Base-by-base conservation (phyloP, 2,797 vertebrate species). In the Fringilla coelebs region DNA sequence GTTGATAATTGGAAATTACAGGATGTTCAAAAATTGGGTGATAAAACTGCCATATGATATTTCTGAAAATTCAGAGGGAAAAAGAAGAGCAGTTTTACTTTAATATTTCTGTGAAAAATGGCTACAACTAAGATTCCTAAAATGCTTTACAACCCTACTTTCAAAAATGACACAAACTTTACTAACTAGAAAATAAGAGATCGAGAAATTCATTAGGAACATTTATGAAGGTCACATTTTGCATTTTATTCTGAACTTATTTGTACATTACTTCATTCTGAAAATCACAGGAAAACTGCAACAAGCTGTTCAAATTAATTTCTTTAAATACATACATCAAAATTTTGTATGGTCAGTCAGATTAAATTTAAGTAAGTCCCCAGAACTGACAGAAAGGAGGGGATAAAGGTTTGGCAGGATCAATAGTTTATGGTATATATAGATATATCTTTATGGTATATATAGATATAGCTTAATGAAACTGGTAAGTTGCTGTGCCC, bases 21-120 rank as follows among this genome's bases (percentile, higher is more conserved):
- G 26, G 34, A 91, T 93, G 41, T 46, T 93, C 17, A 96, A 94
- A 97, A 93, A 90, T 26, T 74, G 74, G n/a, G 43, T 51, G 89
- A 74, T 95, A 96, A 97, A 96, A 76, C n/a, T 36, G 8, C 18
- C 38, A 80, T 26, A 85, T 49, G 4, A 49, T 71, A 89, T 91
- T 84, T 93, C 54, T 89, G 43, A 70, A 95, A 96, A 95, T 76
- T 88, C 45, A 81, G 43, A 70, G 7, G 8, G 2, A 5, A 20
- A 36, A 54, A 75, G 13, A 70, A 79, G 85, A 68, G 6, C 20
- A 80, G 34, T 41, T 38, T 41, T 65, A 45, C 75, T 92, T 93
- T 57, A 94, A 88, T 65, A 67, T 80, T 93, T 92, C 22, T 54
- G 13, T 57, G 76, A 51, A 93, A 95, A 96, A 96, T n/a, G 26